These are phyloP conservation scores for Branchipolynoe longqiensis DNA, from an alignment of 2,888 invertebrate species.

Conservation along the genomic window DNA sequence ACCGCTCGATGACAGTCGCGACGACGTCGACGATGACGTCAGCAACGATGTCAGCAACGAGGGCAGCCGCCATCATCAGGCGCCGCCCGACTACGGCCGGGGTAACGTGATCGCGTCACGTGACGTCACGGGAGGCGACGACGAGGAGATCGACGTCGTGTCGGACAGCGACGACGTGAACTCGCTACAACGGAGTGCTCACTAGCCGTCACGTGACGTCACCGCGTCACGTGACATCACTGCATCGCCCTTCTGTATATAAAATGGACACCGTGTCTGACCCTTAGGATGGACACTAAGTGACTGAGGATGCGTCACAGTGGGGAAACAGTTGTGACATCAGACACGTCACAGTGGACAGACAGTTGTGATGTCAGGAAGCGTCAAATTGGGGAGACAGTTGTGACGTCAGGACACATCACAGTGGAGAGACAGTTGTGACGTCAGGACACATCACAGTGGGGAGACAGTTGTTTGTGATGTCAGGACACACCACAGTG, in stretches of 20 bases:
- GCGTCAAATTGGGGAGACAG: too few species aligned
- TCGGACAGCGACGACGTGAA: conserved; percentile 39
- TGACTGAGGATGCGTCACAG: too few species aligned
- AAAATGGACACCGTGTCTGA: not conserved
- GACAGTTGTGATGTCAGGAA: too few species aligned
- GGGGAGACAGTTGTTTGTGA: too few species aligned
- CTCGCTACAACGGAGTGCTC: not conserved
- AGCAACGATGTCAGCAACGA: not conserved
- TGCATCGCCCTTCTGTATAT: not conserved
- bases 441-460: too few species aligned
- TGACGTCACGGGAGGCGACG: conserved; percentile 5
- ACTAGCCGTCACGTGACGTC: not conserved
- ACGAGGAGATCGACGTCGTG: conserved; percentile 61
- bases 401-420: too few species aligned
- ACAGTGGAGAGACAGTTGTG: too few species aligned
- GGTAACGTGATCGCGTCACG: not conserved
- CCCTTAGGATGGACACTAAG: not conserved
- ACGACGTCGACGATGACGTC: conserved; percentile 21
- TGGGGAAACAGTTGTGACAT: too few species aligned
- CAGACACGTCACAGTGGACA: too few species aligned
- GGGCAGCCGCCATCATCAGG: not conserved
- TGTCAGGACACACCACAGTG: too few species aligned
- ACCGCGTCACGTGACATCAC: not conserved
- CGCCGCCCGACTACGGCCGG: not conserved
- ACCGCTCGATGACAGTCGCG: not conserved